A percentile compares a stretch with the other conserved stretches of the same genome.
These are phyloP conservation scores for Drosophila subobscura DNA, from an alignment of 1,140 invertebrate species.

Conservation along the genomic window DNA sequence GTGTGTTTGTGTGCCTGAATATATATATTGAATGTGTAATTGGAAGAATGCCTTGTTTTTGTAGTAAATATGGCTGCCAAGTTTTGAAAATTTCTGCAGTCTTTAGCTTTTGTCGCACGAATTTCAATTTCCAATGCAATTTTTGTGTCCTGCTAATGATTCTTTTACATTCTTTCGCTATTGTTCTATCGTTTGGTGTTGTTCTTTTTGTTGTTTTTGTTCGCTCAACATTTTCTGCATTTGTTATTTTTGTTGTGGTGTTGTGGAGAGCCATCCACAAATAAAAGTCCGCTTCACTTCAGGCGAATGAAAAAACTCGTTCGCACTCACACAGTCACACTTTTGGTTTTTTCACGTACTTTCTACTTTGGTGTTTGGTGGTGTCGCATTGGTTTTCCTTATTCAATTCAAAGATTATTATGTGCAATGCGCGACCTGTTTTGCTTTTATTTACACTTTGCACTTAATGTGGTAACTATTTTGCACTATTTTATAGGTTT, in stretches of 20 bases:
- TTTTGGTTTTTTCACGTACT: constrained; percentile 69
- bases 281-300: constrained; percentile 70
- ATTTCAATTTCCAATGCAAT: constrained; percentile 79
- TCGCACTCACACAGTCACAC: constrained; percentile 66
- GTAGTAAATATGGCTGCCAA: constrained; percentile 78
- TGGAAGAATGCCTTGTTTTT: no score
- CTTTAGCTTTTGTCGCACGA: constrained; percentile 62
- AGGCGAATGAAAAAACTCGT: constrained; percentile 47
- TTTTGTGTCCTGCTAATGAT: constrained; percentile 48
- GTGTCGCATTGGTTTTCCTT: constrained; percentile 7
- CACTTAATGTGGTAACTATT: constrained; percentile 66
- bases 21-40: no score
- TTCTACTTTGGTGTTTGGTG: constrained; percentile 43
- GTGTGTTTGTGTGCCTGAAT: constrained; percentile 5
- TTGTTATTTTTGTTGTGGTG: constrained; percentile 40
- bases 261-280: constrained; percentile 76
- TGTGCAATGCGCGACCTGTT: constrained; percentile 35
- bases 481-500: constrained; percentile 65
- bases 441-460: constrained; percentile 45
- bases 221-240: constrained; percentile 43
- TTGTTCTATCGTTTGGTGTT: constrained; percentile 41
- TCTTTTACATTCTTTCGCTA: constrained; percentile 42
- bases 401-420: constrained; percentile 20
- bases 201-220: constrained; percentile 47
- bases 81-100: constrained; percentile 52